Evolutionary conservation across 2,113 vertebrate species (phyloP), one percentile per base, ranked within the genome.

Genomic region (Forbesichthys papilliferus): DNA sequence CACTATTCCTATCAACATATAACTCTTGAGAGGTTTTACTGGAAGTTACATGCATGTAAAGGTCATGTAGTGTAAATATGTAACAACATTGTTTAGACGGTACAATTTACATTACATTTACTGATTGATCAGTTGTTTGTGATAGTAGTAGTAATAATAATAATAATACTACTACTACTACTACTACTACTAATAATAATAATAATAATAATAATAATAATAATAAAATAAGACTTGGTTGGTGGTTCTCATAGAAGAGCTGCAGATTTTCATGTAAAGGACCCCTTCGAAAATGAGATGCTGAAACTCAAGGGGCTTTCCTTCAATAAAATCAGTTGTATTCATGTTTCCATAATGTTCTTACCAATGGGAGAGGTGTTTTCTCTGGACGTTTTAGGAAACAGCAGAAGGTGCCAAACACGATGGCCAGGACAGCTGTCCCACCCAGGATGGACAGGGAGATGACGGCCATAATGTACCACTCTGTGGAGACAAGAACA

Each of bases 301-400:
- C 20, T 20, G 20, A 20, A 20, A 1, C 20, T 20, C 20, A 20
- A 20, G 27, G 27, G 27, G 12, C 53, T 18, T 55, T 55, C 20
- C 20, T 27, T 27, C 27, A 27, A 27, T 27, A 27, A 27, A 27
- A 27, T 55, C 18, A 12, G 49, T 14, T 52, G 64, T 20, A 33
- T 33, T 18, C 46, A 3, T 18, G n/a, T 48, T 64, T 48, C 3
- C 27, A 27, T 54, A 36, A 71, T 64, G 1, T 47, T 68, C 90
- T 87, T 74, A 93, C 93, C 87, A 94, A 20, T 10, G 51, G 81
- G 57, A 27, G 57, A 4, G 92, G 93, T 54, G 82, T 91, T 87
- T 92, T 90, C 48, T 54, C 81, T 33, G 88, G 89, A 20, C 9
- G 56, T 54, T 5, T 90, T 42, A 92, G 59, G 66, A 91, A 91